Evolutionary conservation across 2,888 invertebrate genomes (phyloP), one percentile per base, ranked within the genome.

Genomic region (Drosophila barbarae): DNA sequence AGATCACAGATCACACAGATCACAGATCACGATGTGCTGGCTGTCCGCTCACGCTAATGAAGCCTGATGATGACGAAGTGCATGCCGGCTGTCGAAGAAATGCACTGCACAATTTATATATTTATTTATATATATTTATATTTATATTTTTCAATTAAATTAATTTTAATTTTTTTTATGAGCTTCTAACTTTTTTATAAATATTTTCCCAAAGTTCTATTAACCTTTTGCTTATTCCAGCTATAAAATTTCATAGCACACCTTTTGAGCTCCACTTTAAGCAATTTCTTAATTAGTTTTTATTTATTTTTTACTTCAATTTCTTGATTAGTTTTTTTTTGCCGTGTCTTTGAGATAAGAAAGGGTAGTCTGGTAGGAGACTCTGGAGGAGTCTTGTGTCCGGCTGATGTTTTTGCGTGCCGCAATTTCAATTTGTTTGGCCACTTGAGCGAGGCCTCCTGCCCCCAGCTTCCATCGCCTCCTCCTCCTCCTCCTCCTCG

Each of bases 371-470:
- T 42, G 26, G n/a, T 30, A 49, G 52, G 34, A 42, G 23, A 41
- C 46, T 46, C 18, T 9, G 46, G 30, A 21, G 13, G 13, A 32
- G 49, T 18, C 42, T 49, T 42, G 74, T 70, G 74, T 70, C 63
- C 58, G 69, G 69, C 42, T 79, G 65, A 84, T 79, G 69, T 77
- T 79, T 79, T 79, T 79, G 79, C 79, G 85, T 79, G 85, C 84
- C 70, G 75, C 85, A 84, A 79, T 79, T 77, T 79, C 79, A 79
- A 79, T 79, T 79, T 79, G 83, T 84, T 79, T 79, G 77, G 57
- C 83, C 69, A 84, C 79, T 85, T 84, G 85, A 84, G 71, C 21
- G 57, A 21, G 49, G 21, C 55, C 10, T 36, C 52, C 35, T 51
- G 41, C 55, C 51, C 66, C 57, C 56, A 9, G 42, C 42, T 8